These are phyloP conservation scores for Chloroceryle amazona DNA, from an alignment of 2,797 vertebrate genomes.

Conservation along the genomic window DNA sequence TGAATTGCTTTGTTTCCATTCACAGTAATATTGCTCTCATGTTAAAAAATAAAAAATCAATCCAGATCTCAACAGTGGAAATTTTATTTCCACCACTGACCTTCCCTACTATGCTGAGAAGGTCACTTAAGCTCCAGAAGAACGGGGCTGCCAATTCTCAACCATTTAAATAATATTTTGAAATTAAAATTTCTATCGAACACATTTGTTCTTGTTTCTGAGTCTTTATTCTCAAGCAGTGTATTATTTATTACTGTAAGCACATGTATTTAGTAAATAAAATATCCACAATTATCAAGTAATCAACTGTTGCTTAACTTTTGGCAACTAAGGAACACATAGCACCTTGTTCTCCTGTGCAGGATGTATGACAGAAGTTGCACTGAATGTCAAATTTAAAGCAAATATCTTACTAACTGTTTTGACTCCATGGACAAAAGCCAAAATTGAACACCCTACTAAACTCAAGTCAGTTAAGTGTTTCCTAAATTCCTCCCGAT, in stretches of 20 bases:
- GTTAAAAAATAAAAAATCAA: background rate
- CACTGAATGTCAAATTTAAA: background rate
- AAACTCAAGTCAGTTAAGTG: background rate
- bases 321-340: background rate
- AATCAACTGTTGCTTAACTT: background rate
- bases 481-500: background rate
- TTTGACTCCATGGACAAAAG: background rate
- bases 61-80: background rate
- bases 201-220: background rate
- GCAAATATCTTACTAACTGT: background rate
- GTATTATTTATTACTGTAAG: background rate
- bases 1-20: background rate
- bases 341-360: background rate
- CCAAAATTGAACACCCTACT: background rate
- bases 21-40: background rate
- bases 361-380: fast-evolving
- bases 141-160: background rate
- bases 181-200: background rate
- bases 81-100: background rate
- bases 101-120: background rate
- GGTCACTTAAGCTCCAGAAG: background rate
- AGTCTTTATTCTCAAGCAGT: background rate
- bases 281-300: background rate
- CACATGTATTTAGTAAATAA: background rate
- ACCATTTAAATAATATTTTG: background rate